Evolutionary conservation across 2,113 vertebrate genomes (phyloP), one percentile per base, ranked within the genome.

Genomic region (Nerophis lumbriciformis): DNA sequence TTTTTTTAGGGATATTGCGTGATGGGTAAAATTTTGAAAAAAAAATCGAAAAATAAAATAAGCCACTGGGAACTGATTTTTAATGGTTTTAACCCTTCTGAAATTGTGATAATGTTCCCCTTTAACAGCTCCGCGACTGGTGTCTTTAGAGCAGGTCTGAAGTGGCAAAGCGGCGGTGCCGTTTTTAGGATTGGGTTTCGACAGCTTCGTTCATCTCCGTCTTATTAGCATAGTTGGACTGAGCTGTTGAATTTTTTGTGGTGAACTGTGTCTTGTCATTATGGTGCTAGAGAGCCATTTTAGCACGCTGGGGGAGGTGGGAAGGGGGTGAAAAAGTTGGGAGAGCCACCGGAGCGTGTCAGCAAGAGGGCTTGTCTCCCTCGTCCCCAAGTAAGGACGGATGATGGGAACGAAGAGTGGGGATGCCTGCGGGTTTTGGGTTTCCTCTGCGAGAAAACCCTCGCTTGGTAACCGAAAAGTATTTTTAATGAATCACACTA

Each of bases 81-180:
- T n/a, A n/a, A n/a, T n/a, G n/a, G n/a, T n/a, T n/a, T n/a, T n/a
- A n/a, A n/a, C n/a, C n/a, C n/a, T n/a, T n/a, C n/a, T n/a, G n/a
- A n/a, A n/a, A n/a, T n/a, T n/a, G n/a, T n/a, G n/a, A n/a, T n/a
- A n/a, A n/a, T n/a, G n/a, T n/a, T n/a, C n/a, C n/a, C n/a, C n/a
- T n/a, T n/a, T n/a, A 83, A 80, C 84, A 83, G 73, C 69, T 77
- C 64, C 72, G 68, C 84, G 85, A 85, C 81, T 87, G 81, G 77
- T 57, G 83, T 83, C 70, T 78, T 76, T 68, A 63, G 72, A 83
- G 59, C 63, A 28, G 71, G 78, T 77, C 75, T 78, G 73, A 73
- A 81, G 79, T 69, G 80, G 82, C 71, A 69, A 80, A 85, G 67
- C 71, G 75, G 64, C 28, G 60, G 63, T 9, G 39, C 39, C 10